Evolutionary conservation across 2,888 invertebrate genomes (phyloP).

Genomic region (Danaus chrysippus): DNA sequence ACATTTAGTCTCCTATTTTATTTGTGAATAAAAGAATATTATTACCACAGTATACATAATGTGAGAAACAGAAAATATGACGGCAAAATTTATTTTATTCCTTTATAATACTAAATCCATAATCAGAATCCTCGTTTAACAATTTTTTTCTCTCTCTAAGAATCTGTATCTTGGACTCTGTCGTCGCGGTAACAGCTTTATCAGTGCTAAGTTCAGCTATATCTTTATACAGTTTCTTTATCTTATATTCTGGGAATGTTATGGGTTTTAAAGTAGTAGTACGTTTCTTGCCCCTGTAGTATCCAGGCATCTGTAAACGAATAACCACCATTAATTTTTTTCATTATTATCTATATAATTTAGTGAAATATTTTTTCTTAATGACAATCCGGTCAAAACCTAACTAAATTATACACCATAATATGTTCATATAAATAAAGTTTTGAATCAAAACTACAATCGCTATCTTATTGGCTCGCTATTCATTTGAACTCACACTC

Average conservation of each 20-base stretch:
- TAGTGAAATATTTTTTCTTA: no score
- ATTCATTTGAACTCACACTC: no score
- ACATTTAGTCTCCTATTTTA: no score
- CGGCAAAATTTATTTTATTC: conserved; percentile 25
- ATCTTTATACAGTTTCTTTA: conserved; percentile 15
- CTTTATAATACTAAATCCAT: conserved; percentile 30
- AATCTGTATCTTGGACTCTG: conserved; percentile 1
- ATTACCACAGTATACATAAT: not conserved
- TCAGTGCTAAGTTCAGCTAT: conserved; percentile 11
- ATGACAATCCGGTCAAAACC: no score
- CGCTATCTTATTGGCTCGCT: no score
- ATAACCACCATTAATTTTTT: not conserved
- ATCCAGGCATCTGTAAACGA: conserved; percentile 49
- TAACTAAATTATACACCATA: no score
- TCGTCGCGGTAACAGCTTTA: not conserved
- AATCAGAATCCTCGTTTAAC: conserved; percentile 26
- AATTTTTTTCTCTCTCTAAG: conserved; percentile 15
- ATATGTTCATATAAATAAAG: no score
- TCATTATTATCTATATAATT: not conserved
- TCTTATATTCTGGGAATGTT: conserved; percentile 16
- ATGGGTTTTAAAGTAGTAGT: conserved; percentile 42
- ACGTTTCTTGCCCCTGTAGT: conserved; percentile 44
- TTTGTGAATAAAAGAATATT: no score
- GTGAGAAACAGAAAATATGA: not conserved
- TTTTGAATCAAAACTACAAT: no score